Conservation (phyloP, 2,113 vertebrate genomes). For the Peromyscus californicus region DNA sequence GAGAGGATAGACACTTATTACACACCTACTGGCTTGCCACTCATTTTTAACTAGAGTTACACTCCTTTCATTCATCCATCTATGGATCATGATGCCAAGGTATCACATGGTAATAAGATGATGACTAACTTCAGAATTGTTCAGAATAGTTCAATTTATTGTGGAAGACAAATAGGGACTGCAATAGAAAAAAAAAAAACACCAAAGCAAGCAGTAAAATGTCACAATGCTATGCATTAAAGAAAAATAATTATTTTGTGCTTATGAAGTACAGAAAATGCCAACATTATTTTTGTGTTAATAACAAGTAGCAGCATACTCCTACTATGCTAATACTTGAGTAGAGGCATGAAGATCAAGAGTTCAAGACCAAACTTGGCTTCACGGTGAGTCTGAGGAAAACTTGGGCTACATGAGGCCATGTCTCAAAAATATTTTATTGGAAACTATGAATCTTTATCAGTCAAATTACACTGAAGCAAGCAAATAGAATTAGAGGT, state of each 20-base stretch:
- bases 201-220: not conserved
- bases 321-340: no score
- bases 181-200: not conserved
- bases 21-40: not conserved
- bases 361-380: no score
- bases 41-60: not conserved
- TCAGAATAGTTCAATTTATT: not conserved
- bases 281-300: not conserved
- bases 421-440: not conserved
- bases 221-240: not conserved
- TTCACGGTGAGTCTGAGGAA: not conserved
- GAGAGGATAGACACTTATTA: not conserved
- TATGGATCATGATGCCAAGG: not conserved
- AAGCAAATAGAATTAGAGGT: not conserved
- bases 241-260: not conserved
- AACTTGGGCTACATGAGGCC: not conserved
- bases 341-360: not conserved
- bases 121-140: not conserved
- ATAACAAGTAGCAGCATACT: no score
- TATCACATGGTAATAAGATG: not conserved
- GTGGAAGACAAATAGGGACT: not conserved
- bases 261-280: not conserved
- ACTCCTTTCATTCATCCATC: not conserved
- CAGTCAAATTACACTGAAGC: not conserved
- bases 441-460: not conserved